Evolutionary conservation across 2,113 vertebrate species (phyloP).

Genomic region (Synodontis membranacea): DNA sequence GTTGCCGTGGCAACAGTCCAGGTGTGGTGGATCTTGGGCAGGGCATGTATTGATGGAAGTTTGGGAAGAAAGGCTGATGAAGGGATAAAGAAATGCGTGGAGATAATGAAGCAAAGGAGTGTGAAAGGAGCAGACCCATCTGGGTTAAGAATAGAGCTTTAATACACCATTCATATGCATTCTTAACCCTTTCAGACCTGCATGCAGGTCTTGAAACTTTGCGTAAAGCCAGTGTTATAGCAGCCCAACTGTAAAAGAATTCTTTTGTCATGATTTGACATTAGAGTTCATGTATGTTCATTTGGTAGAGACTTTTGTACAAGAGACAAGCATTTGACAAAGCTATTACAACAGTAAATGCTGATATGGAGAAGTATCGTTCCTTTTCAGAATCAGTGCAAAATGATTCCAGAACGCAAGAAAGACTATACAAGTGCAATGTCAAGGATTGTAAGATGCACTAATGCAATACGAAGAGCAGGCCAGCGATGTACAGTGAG

Average conservation of each 20-base stretch:
- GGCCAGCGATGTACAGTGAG: background rate
- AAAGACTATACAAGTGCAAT: background rate
- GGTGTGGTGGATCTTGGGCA: conserved; percentile 68
- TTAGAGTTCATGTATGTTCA: background rate
- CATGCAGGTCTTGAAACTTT: background rate
- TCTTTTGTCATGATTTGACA: background rate
- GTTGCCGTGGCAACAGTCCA: conserved; percentile 73
- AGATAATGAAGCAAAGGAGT: conserved; percentile 68
- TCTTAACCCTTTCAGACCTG: background rate
- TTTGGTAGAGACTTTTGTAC: too few species aligned
- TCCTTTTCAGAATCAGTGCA: background rate
- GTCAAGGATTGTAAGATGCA: too few species aligned
- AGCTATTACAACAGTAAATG: too few species aligned
- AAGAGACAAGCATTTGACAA: too few species aligned
- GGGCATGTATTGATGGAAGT: conserved; percentile 72
- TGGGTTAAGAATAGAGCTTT: background rate
- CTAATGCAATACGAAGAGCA: background rate
- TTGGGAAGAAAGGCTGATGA: conserved; percentile 74
- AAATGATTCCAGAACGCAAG: background rate
- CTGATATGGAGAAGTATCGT: background rate
- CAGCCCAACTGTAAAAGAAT: background rate
- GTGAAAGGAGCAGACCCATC: conserved; percentile 19
- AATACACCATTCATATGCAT: background rate
- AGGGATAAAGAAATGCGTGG: conserved; percentile 61
- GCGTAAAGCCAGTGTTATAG: background rate